Evolutionary conservation across 1,140 invertebrate species (phyloP), one percentile per base, ranked within the genome.

Genomic region (Papilio xuthus): DNA sequence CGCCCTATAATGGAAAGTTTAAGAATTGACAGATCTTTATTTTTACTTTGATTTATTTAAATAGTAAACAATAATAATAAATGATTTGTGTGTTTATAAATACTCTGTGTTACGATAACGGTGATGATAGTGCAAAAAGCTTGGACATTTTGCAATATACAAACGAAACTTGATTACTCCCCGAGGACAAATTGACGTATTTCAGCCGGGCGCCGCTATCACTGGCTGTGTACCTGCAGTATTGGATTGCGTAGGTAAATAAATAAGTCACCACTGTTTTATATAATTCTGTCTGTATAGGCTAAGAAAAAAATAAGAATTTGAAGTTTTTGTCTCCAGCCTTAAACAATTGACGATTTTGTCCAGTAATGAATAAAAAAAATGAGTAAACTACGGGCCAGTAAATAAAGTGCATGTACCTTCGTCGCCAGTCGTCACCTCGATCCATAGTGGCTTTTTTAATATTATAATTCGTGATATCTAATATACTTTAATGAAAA

Each of bases 151-250:
- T 63, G 53, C 20, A 56, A 23, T 56, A 23, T 42, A 47, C 71
- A 47, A 73, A 73, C 71, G 71, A 47, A 73, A 73, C 71, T 73
- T 42, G 42, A 73, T 73, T 73, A 73, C 71, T 73, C 71, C 71
- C 71, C 12, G 12, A 47, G 71, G 71, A 73, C 71, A 50, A 73
- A 73, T 73, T 73, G 71, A 73, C 71, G 71, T 73, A 73, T 73
- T 73, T 73, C 71, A 73, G 71, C 13, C 60, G 26, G 12, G 13
- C 60, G 23, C 60, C 60, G 60, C 60, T 26, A 15, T 12, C 60
- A 28, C 26, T 67, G 18, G 26, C 60, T 28, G 60, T 28, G 6
- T 60, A 67, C 60, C 60, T 67, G 60, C 53, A 56, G n/a, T 67
- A 67, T 67, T 67, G 26, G 60, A 67, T 67, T 32, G 13, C 60